Percentiles rank a stretch among this genome's conserved stretches.
Conservation (phyloP, 2,113 vertebrate species). For the Lagopus leucura region DNA sequence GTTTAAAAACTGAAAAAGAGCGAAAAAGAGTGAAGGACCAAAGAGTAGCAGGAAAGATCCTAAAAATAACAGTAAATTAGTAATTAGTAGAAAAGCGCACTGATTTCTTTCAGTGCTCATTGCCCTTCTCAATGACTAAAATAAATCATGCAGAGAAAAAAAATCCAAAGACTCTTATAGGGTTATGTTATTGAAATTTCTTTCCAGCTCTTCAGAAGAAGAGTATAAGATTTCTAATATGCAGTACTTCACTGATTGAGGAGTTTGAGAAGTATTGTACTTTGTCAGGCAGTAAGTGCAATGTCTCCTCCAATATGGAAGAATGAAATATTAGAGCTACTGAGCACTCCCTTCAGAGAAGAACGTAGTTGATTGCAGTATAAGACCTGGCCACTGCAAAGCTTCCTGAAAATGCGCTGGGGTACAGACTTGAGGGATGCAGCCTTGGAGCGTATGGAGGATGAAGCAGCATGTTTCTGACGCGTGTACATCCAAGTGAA, state of each 20-base stretch:
- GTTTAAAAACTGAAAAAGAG: neutral
- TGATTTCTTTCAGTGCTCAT: constrained; percentile 1
- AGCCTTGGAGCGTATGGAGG: neutral
- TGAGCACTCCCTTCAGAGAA: constrained; percentile 8
- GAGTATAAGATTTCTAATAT: constrained; percentile 1
- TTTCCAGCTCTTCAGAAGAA: constrained; percentile 50
- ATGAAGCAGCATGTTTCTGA: neutral
- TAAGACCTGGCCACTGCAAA: neutral
- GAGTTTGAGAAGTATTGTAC: constrained; percentile 57
- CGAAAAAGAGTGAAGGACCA: neutral
- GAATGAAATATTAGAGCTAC: constrained; percentile 45
- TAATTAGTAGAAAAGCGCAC: constrained; percentile 36
- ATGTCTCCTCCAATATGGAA: constrained; percentile 4
- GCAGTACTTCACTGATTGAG: constrained; percentile 64
- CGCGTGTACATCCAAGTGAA: neutral
- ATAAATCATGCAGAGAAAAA: constrained; percentile 43
- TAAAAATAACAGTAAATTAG: neutral
- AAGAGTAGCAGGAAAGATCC: neutral
- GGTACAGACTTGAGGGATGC: neutral
- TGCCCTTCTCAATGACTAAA: constrained; percentile 39
- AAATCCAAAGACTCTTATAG: constrained; percentile 5
- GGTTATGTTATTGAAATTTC: constrained; percentile 20
- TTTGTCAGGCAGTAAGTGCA: constrained; percentile 54
- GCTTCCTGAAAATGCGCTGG: neutral
- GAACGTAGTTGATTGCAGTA: neutral